phyloP scores from a whole-genome alignment of 2,113 vertebrate genomes.

The Sciurus niger region DNA sequence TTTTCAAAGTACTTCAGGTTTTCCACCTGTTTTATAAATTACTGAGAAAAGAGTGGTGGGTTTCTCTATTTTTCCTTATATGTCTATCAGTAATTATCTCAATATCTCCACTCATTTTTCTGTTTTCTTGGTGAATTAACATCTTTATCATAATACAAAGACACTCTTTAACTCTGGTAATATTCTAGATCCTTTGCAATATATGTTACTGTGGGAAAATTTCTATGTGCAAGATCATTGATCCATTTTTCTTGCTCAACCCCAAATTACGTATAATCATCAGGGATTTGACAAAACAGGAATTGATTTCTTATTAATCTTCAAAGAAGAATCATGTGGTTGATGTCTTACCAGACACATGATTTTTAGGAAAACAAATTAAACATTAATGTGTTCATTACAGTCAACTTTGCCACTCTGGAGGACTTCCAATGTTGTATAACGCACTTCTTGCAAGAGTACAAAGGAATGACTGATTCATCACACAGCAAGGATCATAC shows the following conservation, averaged over 20 bases:
- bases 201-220: background rate
- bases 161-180: background rate
- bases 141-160: background rate
- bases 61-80: background rate
- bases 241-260: background rate
- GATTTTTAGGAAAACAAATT: slow-evolving; percentile 39
- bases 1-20: background rate
- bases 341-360: background rate
- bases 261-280: background rate
- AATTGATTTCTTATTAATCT: background rate
- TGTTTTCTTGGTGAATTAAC: background rate
- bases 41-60: background rate
- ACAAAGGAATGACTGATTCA: background rate
- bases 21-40: background rate
- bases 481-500: background rate
- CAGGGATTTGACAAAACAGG: background rate
- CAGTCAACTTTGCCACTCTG: background rate
- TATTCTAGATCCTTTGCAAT: background rate
- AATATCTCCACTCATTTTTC: background rate
- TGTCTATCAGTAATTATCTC: background rate
- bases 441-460: background rate
- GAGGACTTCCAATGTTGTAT: background rate
- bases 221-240: background rate
- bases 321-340: background rate
- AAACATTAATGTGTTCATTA: background rate